These are phyloP conservation scores for Nudaria mundana DNA, from an alignment of 2,888 invertebrate genomes.

Conservation along the genomic window DNA sequence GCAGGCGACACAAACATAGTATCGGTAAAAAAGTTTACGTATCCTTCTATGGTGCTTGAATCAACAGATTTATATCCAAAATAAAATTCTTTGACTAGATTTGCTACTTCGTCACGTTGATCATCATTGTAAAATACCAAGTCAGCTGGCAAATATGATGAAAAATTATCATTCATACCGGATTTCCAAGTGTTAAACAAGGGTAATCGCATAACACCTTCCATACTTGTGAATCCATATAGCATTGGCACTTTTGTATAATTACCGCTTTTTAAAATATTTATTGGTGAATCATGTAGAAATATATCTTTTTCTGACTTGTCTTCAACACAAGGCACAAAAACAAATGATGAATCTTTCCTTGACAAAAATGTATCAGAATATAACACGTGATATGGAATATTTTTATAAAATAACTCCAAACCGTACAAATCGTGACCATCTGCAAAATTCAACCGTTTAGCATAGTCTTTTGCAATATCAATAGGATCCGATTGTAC, in stretches of 20 bases:
- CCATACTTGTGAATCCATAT: conserved; percentile 7
- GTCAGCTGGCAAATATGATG: conserved; percentile 4
- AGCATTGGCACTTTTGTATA: conserved; percentile 4
- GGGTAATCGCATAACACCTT: conserved; percentile 4
- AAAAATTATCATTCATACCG: conserved; percentile 5
- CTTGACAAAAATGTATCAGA: conserved; percentile 1
- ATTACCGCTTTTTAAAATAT: conserved; percentile 2
- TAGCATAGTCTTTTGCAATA: background rate
- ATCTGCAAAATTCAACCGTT: background rate
- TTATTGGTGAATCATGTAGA: conserved; percentile 2
- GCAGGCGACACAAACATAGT: conserved; percentile 4
- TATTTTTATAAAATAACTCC: conserved; percentile 4
- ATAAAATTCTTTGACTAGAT: conserved; percentile 3
- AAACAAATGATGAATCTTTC: conserved; percentile 5
- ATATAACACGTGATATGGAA: background rate
- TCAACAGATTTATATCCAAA: conserved; percentile 3
- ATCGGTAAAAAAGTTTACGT: conserved; percentile 6
- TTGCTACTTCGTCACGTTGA: background rate
- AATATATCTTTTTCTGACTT: background rate
- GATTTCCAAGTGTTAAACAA: conserved; percentile 3
- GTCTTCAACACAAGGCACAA: conserved; percentile 5
- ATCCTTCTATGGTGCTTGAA: background rate
- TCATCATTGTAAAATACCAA: background rate
- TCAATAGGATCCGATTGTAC: conserved; percentile 3
- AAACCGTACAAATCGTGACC: background rate